A percentile compares a stretch with the other conserved stretches of the same genome.
Conservation (phyloP, 1,140 invertebrate species). For the Anastrepha obliqua region DNA sequence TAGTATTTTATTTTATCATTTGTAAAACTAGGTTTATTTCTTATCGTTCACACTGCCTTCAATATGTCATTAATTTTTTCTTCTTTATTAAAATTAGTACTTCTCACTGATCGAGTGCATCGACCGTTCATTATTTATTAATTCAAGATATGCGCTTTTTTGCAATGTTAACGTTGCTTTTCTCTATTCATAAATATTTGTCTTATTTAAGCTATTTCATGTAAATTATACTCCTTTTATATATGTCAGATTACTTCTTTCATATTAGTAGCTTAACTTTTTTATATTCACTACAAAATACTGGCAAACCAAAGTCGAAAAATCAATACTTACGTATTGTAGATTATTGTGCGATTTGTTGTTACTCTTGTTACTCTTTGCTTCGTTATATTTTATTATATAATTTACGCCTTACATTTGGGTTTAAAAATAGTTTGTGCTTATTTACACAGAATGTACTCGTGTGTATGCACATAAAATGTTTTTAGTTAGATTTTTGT, state of each 20-base stretch:
- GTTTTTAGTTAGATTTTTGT: neutral
- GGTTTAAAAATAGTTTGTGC: neutral
- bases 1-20: neutral
- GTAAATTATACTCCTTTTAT: neutral
- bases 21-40: neutral
- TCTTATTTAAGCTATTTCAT: neutral
- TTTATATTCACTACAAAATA: neutral
- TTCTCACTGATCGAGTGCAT: neutral
- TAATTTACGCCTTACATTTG: neutral
- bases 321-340: constrained; percentile 58
- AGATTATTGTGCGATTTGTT: constrained; percentile 60
- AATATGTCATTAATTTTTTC: too few species aligned
- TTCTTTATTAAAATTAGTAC: too few species aligned
- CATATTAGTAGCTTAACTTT: neutral
- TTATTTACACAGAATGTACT: neutral
- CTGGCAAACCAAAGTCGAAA: neutral
- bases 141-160: constrained; percentile 70
- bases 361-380: constrained; percentile 41
- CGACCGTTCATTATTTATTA: constrained; percentile 56
- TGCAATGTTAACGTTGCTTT: constrained; percentile 66
- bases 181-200: neutral
- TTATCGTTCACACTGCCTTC: neutral
- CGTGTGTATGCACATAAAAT: neutral
- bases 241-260: neutral
- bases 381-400: neutral